Evolutionary conservation across 2,888 invertebrate species (phyloP).

Genomic region (Melipona beecheii): DNA sequence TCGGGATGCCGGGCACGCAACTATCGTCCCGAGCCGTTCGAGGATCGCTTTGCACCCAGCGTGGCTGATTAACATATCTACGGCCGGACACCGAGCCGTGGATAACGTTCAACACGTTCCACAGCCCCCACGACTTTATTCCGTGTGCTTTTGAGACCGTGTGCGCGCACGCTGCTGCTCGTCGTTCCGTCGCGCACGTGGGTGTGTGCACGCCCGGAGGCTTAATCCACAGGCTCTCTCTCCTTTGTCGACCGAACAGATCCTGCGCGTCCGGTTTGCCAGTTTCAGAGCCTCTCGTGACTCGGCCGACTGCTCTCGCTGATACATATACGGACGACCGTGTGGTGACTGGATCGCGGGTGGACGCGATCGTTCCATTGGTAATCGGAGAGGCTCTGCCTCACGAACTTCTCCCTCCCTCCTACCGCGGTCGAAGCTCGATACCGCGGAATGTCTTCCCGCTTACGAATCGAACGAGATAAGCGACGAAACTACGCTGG

Average conservation of each 20-base stretch:
- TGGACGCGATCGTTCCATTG: slow-evolving; percentile 54
- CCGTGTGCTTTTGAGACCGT: slow-evolving; percentile 29
- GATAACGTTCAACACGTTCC: slow-evolving; percentile 64
- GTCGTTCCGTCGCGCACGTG: slow-evolving; percentile 26
- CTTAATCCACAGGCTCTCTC: slow-evolving; percentile 39
- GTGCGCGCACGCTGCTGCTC: slow-evolving; percentile 31
- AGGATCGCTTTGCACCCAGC: slow-evolving; percentile 66
- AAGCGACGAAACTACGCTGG: slow-evolving; percentile 11
- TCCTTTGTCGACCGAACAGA: slow-evolving; percentile 53
- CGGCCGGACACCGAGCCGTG: slow-evolving; percentile 64
- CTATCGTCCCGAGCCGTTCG: slow-evolving; percentile 59
- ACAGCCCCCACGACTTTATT: slow-evolving; percentile 59
- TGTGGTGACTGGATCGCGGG: slow-evolving; percentile 61
- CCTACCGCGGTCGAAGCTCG: background rate
- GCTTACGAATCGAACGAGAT: background rate
- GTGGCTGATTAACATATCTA: slow-evolving; percentile 75
- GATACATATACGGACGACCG: background rate
- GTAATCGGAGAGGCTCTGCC: slow-evolving; percentile 64
- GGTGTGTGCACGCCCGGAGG: slow-evolving; percentile 54
- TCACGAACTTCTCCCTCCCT: no score
- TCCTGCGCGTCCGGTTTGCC: slow-evolving; percentile 60
- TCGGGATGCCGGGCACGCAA: slow-evolving; percentile 75
- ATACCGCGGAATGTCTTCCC: slow-evolving; percentile 10
- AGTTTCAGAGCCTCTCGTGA: slow-evolving; percentile 38
- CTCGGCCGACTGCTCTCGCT: slow-evolving; percentile 16